Evolutionary conservation across 2,888 invertebrate species (phyloP).

Genomic region (Drosophila ezoana): DNA sequence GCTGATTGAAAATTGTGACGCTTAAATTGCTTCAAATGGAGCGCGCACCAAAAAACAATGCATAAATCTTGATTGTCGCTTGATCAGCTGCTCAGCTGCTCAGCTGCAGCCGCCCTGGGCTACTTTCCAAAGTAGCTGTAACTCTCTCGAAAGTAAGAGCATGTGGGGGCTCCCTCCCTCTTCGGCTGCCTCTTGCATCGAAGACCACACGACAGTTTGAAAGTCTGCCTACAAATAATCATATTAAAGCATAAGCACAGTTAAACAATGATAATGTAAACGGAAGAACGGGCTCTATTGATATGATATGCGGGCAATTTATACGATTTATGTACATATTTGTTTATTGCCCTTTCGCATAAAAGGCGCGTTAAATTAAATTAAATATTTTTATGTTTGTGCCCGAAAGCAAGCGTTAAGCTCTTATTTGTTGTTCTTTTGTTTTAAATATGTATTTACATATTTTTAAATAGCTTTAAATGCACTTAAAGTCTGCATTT

Average conservation of each 20-base stretch:
- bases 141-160: slow-evolving; percentile 8
- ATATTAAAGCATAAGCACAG: not conserved
- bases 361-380: not conserved
- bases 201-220: not conserved
- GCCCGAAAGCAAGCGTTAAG: not conserved
- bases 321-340: too few species aligned
- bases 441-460: too few species aligned
- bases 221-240: not conserved
- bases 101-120: not conserved
- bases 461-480: too few species aligned
- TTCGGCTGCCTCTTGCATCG: slow-evolving; percentile 4
- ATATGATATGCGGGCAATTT: slow-evolving; percentile 7
- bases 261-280: not conserved
- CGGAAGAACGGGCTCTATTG: not conserved
- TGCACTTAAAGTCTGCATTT: too few species aligned
- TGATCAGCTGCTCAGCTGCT: slow-evolving; percentile 39
- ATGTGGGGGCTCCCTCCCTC: not conserved
- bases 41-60: slow-evolving; percentile 40
- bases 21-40: slow-evolving; percentile 66
- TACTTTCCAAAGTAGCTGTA: slow-evolving; percentile 29
- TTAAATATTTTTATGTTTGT: not conserved
- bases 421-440: not conserved
- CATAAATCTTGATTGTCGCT: slow-evolving; percentile 53
- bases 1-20: slow-evolving; percentile 72
- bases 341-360: slow-evolving; percentile 1